Evolutionary conservation across 2,888 invertebrate species (phyloP), one percentile per base, ranked within the genome.

Genomic region (Eilema griseolum): DNA sequence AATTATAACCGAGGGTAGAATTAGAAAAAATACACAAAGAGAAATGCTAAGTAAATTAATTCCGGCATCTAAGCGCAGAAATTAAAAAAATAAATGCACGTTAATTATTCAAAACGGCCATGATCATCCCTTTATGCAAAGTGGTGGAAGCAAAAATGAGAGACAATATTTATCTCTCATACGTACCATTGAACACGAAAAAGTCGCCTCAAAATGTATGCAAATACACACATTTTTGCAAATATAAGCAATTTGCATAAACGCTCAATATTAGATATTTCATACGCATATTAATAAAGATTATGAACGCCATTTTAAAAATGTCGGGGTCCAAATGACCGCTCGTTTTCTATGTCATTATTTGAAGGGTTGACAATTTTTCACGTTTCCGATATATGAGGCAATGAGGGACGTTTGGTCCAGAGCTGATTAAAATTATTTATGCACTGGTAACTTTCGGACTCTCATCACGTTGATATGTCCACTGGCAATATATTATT

Each of bases 101-200:
- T 86, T 86, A 87, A 87, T 88, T 86, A 86, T 85, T 85, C 84
- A 85, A 86, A 86, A 77, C 82, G 81, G 80, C 78, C 86, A 88
- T 86, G 85, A 80, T 75, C 84, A 74, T 81, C 88, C 86, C 86
- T 86, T 90, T 90, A 91, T 89, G 90, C 84, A 86, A 88, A 92
- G 86, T 77, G 73, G 12, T 68, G 46, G 71, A 79, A 78, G 82
- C 83, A 84, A 88, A 89, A 90, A 88, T 80, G 86, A 86, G 86
- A 87, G 88, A 89, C 89, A 90, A 90, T 92, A 92, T 92, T 92
- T 91, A 92, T 92, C 85, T 83, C 90, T 87, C 88, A 84, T 85
- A 90, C 92, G 92, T 89, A 83, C 87, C 92, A 92, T 92, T 93
- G 90, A 90, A 89, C 92, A 90, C 86, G 83, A 83, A 85, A 91